Evolutionary conservation across 2,797 vertebrate genomes (phyloP), one percentile per base, ranked within the genome.

Genomic region (Paratrypauchen microcephalus): DNA sequence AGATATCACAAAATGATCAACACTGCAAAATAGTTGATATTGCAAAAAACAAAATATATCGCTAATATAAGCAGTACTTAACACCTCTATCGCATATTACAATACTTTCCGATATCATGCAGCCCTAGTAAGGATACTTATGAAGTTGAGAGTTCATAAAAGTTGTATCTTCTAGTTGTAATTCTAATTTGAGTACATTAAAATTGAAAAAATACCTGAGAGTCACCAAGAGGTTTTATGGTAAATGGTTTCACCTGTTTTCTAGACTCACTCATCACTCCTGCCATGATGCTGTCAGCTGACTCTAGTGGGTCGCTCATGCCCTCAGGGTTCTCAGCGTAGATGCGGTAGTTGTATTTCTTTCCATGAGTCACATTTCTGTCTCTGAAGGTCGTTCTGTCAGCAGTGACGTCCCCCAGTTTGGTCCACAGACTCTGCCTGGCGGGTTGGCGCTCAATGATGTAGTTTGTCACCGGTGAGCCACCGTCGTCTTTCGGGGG

Each of bases 281-380:
- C 93, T 75, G 93, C 88, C 87, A 92, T 92, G 82, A 95, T 93
- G 79, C 92, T 92, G 11, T 92, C 86, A 0, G 93, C 39, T 0
- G 94, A 95, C 74, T 95, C 92, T 85, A 96, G 83, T 0, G 91
- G 54, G 0, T 96, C 87, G 0, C 95, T 92, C 0, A 81, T 48
- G 24, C 95, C 95, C 86, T 96, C 93, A 0, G 92, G 84, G 24
- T 91, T 96, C 83, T 93, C 83, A 0, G 96, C 93, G 18, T 82
- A 92, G 84, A 96, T 92, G 11, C 89, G 90, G 87, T 95, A 96
- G 86, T 84, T 85, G 79, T 95, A 96, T 80, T 91, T 94, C 77
- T 71, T 89, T 72, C 94, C 94, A 66, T 84, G 89, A 32, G 92
- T 92, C 69, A 95, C 92, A 61, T 91, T 91, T 74, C 86, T 83